Base-by-base conservation (phyloP, 1,140 invertebrate species). In the Eulimnadia texana region DNA sequence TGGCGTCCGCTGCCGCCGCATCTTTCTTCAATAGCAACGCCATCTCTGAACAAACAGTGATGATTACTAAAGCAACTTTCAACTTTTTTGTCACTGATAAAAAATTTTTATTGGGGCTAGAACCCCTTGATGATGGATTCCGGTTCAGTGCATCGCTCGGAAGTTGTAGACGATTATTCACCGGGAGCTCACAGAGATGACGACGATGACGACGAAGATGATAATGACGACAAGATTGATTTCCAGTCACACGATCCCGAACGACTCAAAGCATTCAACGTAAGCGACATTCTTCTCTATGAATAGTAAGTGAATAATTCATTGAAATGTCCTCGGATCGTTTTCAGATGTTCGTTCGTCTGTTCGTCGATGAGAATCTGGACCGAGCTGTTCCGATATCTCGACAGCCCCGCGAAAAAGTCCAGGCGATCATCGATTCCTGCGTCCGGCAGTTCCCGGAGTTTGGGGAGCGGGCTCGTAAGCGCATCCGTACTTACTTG, bases 341-440 rank as follows among this genome's bases (percentile, higher is more conserved):
- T n/a, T 78, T 50, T 65, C 80, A 97, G 92, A 96, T 97, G 93
- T 96, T 97, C 75, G 92, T 96, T 33, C 83, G 93, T 28, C 78
- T 96, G 58, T 97, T 97, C 74, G 93, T 96, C 50, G 93, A 97
- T 72, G 93, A 97, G 77, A 96, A 96, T 73, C 76, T 96, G 66
- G 93, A 97, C 70, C 81, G 93, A 69, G 93, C 93, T 76, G 90
- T 96, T 63, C 93, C 93, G 56, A 97, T 96, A 69, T 95, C 91
- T 27, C 94, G 95, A 72, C 93, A 97, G 74, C 93, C 93, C 3
- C 96, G 96, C 72, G 93, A 96, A 72, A 97, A 96, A 78, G 93
- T 97, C 64, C 92, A 96, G 72, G 93, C 93, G 10, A 97, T 97
- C 70, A 92, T 97, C 67, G 93, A 97, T 71, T 94, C 92, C 3